Conservation (phyloP, 2,797 vertebrate genomes). For the Alosa sapidissima region DNA sequence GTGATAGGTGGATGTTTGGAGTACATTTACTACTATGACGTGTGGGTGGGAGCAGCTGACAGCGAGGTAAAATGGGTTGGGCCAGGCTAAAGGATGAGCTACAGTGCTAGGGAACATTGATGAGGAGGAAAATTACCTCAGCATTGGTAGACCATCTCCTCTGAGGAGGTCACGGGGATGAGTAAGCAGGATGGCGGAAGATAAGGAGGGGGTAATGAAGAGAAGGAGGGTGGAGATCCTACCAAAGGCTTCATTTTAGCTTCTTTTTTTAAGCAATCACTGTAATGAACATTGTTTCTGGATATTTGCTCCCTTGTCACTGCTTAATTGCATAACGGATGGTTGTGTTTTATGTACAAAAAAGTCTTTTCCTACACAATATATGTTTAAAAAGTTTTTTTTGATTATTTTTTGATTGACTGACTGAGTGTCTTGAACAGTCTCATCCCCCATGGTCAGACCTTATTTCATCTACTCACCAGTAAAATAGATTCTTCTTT, state of each 20-base stretch:
- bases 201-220: background rate
- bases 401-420: background rate
- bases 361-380: background rate
- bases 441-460: background rate
- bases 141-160: conserved; percentile 21
- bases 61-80: conserved; percentile 8
- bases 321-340: conserved; percentile 20
- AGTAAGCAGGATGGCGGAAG: background rate
- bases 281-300: conserved; percentile 19
- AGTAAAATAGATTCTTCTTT: background rate
- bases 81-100: background rate
- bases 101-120: conserved; percentile 17
- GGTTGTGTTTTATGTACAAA: conserved; percentile 18
- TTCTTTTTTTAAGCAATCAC: conserved; percentile 10
- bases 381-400: background rate
- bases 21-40: conserved; percentile 27
- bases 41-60: conserved; percentile 12
- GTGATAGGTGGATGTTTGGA: background rate
- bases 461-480: background rate
- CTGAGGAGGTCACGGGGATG: background rate
- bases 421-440: background rate
- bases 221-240: conserved; percentile 1
- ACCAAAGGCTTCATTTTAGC: conserved; percentile 22
- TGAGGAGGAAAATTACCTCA: conserved; percentile 11
- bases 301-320: conserved; percentile 21